phyloP scores from a whole-genome alignment of 37 sponge, comb jelly and placozoan species.

The Bolinopsis microptera region DNA sequence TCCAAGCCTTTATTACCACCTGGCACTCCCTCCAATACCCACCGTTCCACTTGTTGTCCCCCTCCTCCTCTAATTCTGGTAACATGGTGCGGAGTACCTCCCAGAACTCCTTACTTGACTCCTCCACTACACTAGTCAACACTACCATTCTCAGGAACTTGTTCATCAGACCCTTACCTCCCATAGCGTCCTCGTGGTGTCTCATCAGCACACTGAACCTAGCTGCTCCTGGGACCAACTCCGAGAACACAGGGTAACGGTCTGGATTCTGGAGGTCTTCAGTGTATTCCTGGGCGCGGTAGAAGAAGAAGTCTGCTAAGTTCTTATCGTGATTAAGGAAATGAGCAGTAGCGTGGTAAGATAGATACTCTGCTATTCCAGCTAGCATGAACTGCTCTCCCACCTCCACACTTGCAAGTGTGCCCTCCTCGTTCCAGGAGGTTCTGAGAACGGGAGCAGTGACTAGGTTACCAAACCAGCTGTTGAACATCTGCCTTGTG shows the following conservation, averaged over 20 bases:
- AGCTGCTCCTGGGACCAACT: no score
- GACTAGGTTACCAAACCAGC: background rate
- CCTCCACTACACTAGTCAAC: background rate
- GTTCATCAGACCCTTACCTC: background rate
- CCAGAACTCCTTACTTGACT: background rate
- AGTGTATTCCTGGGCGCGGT: background rate
- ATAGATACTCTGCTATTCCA: background rate
- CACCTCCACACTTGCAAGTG: no score
- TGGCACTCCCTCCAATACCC: background rate
- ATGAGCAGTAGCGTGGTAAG: background rate
- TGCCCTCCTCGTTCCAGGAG: no score
- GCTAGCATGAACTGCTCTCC: background rate
- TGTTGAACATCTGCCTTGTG: background rate
- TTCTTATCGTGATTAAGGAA: background rate
- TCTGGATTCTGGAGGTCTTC: no score
- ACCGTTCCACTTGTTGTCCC: background rate
- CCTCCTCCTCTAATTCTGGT: background rate
- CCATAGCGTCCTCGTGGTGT: background rate
- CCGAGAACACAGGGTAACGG: no score
- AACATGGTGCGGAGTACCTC: background rate
- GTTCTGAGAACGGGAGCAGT: background rate
- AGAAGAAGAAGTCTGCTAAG: background rate
- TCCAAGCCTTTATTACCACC: background rate
- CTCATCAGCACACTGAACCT: background rate
- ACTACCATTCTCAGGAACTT: background rate